These are phyloP conservation scores for Scarus forsteni DNA, from an alignment of 2,797 vertebrate genomes.

Conservation along the genomic window DNA sequence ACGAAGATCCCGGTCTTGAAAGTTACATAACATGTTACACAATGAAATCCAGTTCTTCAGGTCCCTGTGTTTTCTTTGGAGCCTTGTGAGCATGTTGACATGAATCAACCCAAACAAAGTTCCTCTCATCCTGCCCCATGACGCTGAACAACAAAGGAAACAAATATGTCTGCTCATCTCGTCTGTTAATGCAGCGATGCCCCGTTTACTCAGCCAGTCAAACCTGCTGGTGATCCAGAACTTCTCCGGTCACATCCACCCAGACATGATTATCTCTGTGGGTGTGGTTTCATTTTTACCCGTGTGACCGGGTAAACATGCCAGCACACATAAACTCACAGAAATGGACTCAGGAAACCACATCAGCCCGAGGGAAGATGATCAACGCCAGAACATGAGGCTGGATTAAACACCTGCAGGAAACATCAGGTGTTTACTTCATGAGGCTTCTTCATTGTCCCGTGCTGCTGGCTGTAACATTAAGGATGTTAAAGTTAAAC, in stretches of 20 bases:
- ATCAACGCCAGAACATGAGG: background rate
- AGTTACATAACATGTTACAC: slow-evolving; percentile 41
- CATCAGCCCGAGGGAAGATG: background rate
- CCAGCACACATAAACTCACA: background rate
- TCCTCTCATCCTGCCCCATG: background rate
- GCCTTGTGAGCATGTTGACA: slow-evolving; percentile 24
- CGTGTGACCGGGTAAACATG: slow-evolving; percentile 20
- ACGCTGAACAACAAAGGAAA: slow-evolving; percentile 17
- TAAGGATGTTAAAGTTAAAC: no score
- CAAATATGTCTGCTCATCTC: background rate
- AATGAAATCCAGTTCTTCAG: slow-evolving; percentile 30
- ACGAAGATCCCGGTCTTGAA: background rate
- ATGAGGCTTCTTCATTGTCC: no score
- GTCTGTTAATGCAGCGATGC: slow-evolving; percentile 21
- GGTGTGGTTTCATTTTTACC: slow-evolving; percentile 18
- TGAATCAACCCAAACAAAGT: slow-evolving; percentile 22
- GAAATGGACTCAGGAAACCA: background rate
- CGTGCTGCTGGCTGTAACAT: no score
- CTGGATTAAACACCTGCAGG: background rate
- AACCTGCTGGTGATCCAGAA: slow-evolving; percentile 12
- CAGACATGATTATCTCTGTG: background rate
- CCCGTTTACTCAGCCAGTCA: slow-evolving; percentile 1
- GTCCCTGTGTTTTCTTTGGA: slow-evolving; percentile 6
- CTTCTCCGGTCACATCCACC: background rate
- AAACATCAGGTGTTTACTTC: no score